A percentile compares a stretch with the other conserved stretches of the same genome.
phyloP scores from a whole-genome alignment of 2,113 vertebrate genomes.

The Cinclus cinclus region DNA sequence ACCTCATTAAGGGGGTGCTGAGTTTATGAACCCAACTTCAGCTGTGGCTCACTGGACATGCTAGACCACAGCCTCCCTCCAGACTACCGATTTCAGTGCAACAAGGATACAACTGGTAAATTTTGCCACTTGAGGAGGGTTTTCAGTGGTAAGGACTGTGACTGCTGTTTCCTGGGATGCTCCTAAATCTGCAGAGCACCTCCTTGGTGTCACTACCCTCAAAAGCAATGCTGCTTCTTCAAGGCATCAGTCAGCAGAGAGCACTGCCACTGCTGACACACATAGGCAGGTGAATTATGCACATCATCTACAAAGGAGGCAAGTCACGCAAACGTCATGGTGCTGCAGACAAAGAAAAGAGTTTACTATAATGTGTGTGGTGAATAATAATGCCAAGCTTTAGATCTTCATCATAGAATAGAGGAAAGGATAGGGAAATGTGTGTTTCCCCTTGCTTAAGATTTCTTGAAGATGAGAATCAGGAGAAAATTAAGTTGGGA shows the following conservation, averaged over 20 bases:
- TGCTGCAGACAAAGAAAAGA: not conserved
- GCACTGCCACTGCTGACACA: not conserved
- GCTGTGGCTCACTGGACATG: not conserved
- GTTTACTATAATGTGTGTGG: not conserved
- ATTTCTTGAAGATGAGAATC: not conserved
- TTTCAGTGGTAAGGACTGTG: not conserved
- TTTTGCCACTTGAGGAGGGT: not conserved
- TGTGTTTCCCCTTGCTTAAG: not conserved
- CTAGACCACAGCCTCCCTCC: not conserved
- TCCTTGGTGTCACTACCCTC: not conserved
- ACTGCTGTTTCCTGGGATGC: not conserved
- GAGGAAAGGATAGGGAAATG: not conserved
- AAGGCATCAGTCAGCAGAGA: not conserved
- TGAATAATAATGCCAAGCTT: not conserved
- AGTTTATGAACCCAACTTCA: not conserved
- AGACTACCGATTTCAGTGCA: not conserved
- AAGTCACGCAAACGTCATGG: not conserved
- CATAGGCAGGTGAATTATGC: not conserved
- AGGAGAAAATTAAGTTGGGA: not conserved
- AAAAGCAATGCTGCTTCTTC: fast-evolving
- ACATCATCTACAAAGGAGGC: not conserved
- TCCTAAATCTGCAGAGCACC: not conserved
- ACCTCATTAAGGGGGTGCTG: not conserved
- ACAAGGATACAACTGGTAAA: not conserved
- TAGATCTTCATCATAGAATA: not conserved